These are phyloP conservation scores for Cyprinodon diabolis DNA, from an alignment of 2,797 vertebrate species.

Conservation along the genomic window DNA sequence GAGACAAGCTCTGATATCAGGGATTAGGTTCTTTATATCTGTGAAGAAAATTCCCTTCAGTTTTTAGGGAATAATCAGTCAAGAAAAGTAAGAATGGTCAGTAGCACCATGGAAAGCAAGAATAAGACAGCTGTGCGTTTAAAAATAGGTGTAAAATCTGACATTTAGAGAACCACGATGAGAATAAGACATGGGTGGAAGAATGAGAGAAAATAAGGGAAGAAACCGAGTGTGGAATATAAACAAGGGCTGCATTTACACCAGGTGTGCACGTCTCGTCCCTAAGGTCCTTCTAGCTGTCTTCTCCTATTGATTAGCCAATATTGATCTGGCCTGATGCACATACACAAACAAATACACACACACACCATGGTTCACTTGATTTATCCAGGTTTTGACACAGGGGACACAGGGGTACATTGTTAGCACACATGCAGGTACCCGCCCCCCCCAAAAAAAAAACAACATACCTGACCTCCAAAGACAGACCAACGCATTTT, in stretches of 20 bases:
- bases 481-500: slow-evolving; percentile 11
- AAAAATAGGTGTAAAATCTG: slow-evolving; percentile 35
- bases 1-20: background rate
- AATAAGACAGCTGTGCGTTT: slow-evolving; percentile 38
- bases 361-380: slow-evolving; percentile 61
- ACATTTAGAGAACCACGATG: slow-evolving; percentile 39
- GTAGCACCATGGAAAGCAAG: slow-evolving; percentile 1
- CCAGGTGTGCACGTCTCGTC: slow-evolving; percentile 66
- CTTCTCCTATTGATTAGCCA: slow-evolving; percentile 78
- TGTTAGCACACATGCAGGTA: slow-evolving; percentile 49
- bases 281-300: slow-evolving; percentile 78
- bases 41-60: slow-evolving; percentile 11
- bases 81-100: background rate
- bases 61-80: background rate
- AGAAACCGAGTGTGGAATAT: slow-evolving; percentile 66
- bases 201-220: slow-evolving; percentile 59
- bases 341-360: slow-evolving; percentile 34
- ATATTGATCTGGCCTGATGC: slow-evolving; percentile 71
- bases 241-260: slow-evolving; percentile 54
- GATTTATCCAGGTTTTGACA: slow-evolving; percentile 68
- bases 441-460: slow-evolving; percentile 2
- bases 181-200: slow-evolving; percentile 51
- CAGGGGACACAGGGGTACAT: slow-evolving; percentile 62
- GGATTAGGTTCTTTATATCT: background rate
- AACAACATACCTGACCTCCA: background rate